Evolutionary conservation across 2,113 vertebrate genomes (phyloP), one percentile per base, ranked within the genome.

Genomic region (Aptenodytes forsteri): DNA sequence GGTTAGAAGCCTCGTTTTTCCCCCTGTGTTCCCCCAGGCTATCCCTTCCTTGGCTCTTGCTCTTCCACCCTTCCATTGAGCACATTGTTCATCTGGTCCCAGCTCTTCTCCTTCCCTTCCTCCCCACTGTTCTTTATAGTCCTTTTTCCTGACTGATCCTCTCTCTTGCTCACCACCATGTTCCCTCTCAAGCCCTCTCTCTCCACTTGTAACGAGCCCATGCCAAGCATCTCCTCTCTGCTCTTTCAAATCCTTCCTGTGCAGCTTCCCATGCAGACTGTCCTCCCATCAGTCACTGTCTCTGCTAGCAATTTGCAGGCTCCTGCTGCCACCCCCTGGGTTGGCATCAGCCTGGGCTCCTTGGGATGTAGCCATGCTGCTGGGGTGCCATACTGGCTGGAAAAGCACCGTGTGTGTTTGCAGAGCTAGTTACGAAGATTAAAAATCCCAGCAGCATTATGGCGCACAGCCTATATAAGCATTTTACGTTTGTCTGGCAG

Each of bases 201-300:
- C 10, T 77, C 15, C 11, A 5, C 7, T 12, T 20, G 20, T 49
- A 76, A 46, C 2, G 5, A 62, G 30, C 14, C 36, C 11, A 8
- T 27, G n/a, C 29, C 10, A 59, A 59, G 16, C 29, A 34, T 58
- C 36, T 88, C 18, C 27, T 8, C 30, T 38, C 50, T 58, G 46
- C 47, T n/a, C 36, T 90, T 85, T 36, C 47, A 86, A 84, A 2
- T 4, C 73, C 17, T 21, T 44, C 38, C 52, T 42, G n/a, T 55
- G 38, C 47, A 67, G 17, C 38, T 58, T 49, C 62, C 56, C 59
- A 52, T 0, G 0, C 2, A 55, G 9, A 50, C 8, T 21, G 14
- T 27, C 14, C 54, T 59, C 36, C 42, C 54, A 47, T 12, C 52
- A n/a, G 78, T 4, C 49, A 38, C 81, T n/a, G 32, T 44, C 54